Evolutionary conservation across 1,140 invertebrate species (phyloP), one percentile per base, ranked within the genome.

Genomic region (Homarus americanus): DNA sequence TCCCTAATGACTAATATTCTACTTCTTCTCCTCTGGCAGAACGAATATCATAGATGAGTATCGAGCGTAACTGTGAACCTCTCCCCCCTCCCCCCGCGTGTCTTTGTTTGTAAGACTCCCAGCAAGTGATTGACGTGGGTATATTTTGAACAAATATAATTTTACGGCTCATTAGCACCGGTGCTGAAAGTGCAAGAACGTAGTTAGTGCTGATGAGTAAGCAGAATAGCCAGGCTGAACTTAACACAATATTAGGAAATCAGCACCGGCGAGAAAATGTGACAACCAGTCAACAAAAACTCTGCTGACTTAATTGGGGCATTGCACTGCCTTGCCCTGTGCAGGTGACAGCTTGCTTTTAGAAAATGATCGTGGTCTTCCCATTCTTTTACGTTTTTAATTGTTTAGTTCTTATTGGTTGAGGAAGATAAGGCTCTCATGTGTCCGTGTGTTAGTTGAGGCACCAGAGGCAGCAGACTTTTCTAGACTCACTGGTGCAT

Each of bases 261-360:
- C 79, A 58, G 17, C 2, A 20, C 38, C 38, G 49, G 20, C 49
- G 20, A 82, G 44, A 63, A 82, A 82, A 63, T 82, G 36, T 63
- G 49, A 82, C 36, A 63, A 63, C 49, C 17, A 63, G 32, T 20
- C 9, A 5, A 44, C 79, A 63, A 34, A 63, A 53, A 63, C 41
- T 36, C 79, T 34, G 28, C 17, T 9, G 49, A 20, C 49, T 82
- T 82, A 82, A 82, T 82, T 82, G 79, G 79, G 79, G 44, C 79
- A 82, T 82, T 82, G 79, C 79, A 82, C 79, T 63, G 49, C 79
- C 44, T 82, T 58, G 53, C 79, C 32, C 79, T 63, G 79, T 63
- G 24, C 79, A 63, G 17, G 36, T 82, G 79, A 32, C 49, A 82
- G 17, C 28, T 38, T 12, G 79, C 53, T 63, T 82, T 82, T 53